Percentiles rank a stretch among this genome's conserved stretches.
Conservation (phyloP, 2,113 vertebrate genomes). For the Pogonocichla stellata region DNA sequence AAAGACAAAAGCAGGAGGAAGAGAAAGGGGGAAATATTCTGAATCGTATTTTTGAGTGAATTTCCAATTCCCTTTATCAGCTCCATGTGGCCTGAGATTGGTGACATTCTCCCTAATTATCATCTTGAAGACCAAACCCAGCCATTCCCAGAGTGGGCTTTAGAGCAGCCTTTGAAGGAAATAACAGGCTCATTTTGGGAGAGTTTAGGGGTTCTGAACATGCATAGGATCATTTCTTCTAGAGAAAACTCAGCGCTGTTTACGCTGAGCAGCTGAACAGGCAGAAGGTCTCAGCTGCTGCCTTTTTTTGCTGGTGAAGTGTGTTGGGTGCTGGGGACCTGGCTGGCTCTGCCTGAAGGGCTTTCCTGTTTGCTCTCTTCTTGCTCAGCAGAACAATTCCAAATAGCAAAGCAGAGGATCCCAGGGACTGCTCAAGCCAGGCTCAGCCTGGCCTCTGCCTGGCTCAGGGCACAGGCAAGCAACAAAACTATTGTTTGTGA, state of each 20-base stretch:
- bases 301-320: neutral
- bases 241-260: neutral
- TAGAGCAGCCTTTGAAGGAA: neutral
- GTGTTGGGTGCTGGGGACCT: neutral
- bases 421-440: neutral
- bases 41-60: neutral
- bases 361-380: neutral
- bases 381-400: neutral
- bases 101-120: neutral
- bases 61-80: neutral
- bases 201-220: neutral
- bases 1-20: slow-evolving; percentile 9
- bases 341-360: neutral
- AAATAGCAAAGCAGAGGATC: neutral
- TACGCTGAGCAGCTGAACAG: neutral
- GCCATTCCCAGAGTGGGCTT: fast-evolving
- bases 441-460: neutral
- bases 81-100: neutral
- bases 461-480: neutral
- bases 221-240: neutral
- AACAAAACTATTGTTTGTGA: neutral
- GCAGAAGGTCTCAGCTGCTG: neutral
- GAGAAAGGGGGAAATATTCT: neutral
- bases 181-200: neutral
- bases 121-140: neutral